Conservation (phyloP, 2,797 vertebrate genomes). For the Uromys caudimaculatus region DNA sequence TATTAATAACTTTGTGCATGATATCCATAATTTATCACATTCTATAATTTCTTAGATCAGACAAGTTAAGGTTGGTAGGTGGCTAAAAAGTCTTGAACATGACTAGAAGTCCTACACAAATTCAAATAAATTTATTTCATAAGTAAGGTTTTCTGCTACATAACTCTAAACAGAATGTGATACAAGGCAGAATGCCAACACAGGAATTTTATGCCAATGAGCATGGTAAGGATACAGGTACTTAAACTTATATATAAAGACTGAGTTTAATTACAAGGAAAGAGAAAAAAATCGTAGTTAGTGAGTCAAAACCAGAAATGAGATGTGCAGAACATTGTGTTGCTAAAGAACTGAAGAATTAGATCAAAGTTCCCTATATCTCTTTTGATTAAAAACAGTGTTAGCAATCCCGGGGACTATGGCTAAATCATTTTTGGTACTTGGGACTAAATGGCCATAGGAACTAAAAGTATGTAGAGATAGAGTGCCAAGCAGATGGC, state of each 20-base stretch:
- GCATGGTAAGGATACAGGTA: slow-evolving; percentile 17
- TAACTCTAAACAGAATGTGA: slow-evolving; percentile 45
- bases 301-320: neutral
- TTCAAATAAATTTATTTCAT: slow-evolving; percentile 37
- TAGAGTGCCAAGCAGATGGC: slow-evolving; percentile 14
- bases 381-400: slow-evolving; percentile 1
- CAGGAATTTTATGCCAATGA: neutral
- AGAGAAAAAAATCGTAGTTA: neutral
- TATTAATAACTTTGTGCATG: slow-evolving; percentile 36
- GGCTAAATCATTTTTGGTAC: slow-evolving; percentile 12
- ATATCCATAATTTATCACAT: neutral
- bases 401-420: neutral
- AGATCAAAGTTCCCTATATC: neutral
- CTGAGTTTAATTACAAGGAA: slow-evolving; percentile 36
- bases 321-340: neutral
- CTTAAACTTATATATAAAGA: neutral
- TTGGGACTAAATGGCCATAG: neutral
- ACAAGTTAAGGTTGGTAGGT: neutral
- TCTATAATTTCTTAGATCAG: neutral
- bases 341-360: neutral
- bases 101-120: slow-evolving; percentile 33
- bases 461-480: slow-evolving; percentile 22
- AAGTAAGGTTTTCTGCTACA: neutral
- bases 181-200: slow-evolving; percentile 23
- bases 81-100: slow-evolving; percentile 33